Evolutionary conservation across 2,888 invertebrate species (phyloP).

Genomic region (Microplitis deprimator): DNA sequence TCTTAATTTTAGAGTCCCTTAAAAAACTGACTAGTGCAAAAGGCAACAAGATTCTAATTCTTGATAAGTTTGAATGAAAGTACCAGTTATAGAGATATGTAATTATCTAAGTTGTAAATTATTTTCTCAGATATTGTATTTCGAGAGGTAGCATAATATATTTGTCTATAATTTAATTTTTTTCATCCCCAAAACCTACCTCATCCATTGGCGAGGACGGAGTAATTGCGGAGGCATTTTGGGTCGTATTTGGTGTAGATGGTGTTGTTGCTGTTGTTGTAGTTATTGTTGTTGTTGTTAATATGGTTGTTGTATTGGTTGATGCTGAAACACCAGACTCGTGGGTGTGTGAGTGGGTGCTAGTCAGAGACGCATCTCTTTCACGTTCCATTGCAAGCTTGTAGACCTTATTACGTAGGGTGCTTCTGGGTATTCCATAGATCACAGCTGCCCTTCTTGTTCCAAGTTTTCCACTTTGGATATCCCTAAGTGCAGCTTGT

Average conservation of each 20-base stretch:
- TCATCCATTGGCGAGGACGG: slow-evolving; percentile 69
- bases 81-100: neutral
- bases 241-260: slow-evolving; percentile 66
- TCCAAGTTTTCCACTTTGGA: slow-evolving; percentile 92
- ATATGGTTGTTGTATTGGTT: slow-evolving; percentile 57
- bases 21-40: neutral
- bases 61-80: neutral
- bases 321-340: slow-evolving; percentile 63
- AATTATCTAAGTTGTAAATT: neutral
- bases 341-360: slow-evolving; percentile 68
- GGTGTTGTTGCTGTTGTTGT: slow-evolving; percentile 60
- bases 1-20: too few relatives aligned
- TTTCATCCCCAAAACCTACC: slow-evolving; percentile 68
- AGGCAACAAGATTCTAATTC: neutral
- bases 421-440: slow-evolving; percentile 97
- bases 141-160: neutral
- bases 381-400: slow-evolving; percentile 83
- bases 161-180: slow-evolving; percentile 3
- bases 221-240: slow-evolving; percentile 67
- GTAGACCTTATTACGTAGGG: slow-evolving; percentile 95
- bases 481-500: slow-evolving; percentile 93
- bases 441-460: slow-evolving; percentile 94
- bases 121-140: neutral
- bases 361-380: slow-evolving; percentile 77
- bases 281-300: slow-evolving; percentile 58